Evolutionary conservation across 1,140 invertebrate genomes (phyloP).

Genomic region (Drosophila nigromelanica): DNA sequence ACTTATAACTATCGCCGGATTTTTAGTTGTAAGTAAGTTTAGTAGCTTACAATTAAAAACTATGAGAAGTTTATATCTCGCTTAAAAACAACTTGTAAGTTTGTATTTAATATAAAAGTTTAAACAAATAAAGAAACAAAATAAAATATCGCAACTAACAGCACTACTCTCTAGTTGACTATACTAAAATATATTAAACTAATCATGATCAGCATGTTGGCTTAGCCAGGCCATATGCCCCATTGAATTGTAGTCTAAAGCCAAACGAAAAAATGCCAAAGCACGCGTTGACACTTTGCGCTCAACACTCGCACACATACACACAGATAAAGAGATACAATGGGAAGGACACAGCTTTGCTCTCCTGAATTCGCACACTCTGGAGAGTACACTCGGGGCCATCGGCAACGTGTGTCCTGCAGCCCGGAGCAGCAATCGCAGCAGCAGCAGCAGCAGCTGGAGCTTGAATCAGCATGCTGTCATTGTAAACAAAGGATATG

Average conservation of each 20-base stretch:
- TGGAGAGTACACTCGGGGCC: constrained; percentile 70
- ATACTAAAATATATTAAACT: no score
- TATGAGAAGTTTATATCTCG: no score
- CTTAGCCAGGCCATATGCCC: constrained; percentile 21
- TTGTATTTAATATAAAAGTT: no score
- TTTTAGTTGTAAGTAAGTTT: no score
- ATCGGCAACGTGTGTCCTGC: constrained; percentile 66
- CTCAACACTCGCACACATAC: constrained; percentile 69
- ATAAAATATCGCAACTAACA: no score
- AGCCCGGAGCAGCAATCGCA: constrained; percentile 47
- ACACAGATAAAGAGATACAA: constrained; percentile 15
- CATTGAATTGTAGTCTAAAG: constrained; percentile 9
- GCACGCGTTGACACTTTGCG: constrained; percentile 81
- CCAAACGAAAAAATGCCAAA: constrained; percentile 67
- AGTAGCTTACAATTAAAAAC: no score
- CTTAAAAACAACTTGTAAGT: no score
- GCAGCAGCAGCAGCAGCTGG: constrained; percentile 20
- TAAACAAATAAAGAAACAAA: no score
- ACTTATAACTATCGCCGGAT: no score
- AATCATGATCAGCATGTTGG: not conserved
- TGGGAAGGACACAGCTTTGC: constrained; percentile 40
- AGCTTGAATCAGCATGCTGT: constrained; percentile 37
- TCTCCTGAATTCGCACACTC: constrained; percentile 52
- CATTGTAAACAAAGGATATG: constrained; percentile 79
- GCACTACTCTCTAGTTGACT: no score